Percentiles rank a stretch among this genome's conserved stretches.
These are phyloP conservation scores for Geotrupes spiniger DNA, from an alignment of 2,888 invertebrate genomes.

Conservation along the genomic window DNA sequence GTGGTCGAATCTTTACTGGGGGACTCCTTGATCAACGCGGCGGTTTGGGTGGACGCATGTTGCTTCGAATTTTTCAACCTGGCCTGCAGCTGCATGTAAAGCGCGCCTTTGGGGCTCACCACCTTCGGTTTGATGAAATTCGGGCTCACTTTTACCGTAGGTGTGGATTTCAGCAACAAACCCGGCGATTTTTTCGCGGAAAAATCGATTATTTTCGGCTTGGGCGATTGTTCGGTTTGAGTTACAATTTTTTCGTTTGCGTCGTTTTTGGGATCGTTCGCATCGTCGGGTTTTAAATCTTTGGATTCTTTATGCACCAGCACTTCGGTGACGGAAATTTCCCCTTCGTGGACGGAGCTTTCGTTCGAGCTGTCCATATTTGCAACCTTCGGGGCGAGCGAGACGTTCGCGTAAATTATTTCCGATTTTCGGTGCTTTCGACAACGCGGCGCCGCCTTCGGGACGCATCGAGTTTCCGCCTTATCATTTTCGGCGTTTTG, in stretches of 20 bases:
- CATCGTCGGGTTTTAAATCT: background rate
- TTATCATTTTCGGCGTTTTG: conserved; percentile 45
- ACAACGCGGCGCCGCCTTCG: conserved; percentile 59
- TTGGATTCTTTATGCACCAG: conserved; percentile 34
- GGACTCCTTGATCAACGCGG: background rate
- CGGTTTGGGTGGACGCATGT: conserved; percentile 9
- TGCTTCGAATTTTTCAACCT: conserved; percentile 35
- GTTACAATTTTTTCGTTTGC: background rate
- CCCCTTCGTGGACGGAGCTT: conserved; percentile 31
- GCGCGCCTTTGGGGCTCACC: conserved; percentile 44
- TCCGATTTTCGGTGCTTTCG: conserved; percentile 36
- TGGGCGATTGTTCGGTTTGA: background rate
- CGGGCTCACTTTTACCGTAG: conserved; percentile 58
- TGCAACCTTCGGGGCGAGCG: conserved; percentile 18
- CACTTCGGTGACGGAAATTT: conserved; percentile 38
- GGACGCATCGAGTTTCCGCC: conserved; percentile 42
- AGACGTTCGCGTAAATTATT: conserved; percentile 36
- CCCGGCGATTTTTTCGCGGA: conserved; percentile 14
- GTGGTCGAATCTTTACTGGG: conserved; percentile 13
- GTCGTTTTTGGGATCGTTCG: conserved; percentile 1
- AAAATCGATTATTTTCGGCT: conserved; percentile 4
- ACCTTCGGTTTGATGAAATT: conserved; percentile 52
- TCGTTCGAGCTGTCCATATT: conserved; percentile 34
- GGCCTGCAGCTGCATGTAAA: conserved; percentile 44
- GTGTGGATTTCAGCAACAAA: conserved; percentile 44